phyloP scores from a whole-genome alignment of 2,113 vertebrate species.

The Saguinus midas region DNA sequence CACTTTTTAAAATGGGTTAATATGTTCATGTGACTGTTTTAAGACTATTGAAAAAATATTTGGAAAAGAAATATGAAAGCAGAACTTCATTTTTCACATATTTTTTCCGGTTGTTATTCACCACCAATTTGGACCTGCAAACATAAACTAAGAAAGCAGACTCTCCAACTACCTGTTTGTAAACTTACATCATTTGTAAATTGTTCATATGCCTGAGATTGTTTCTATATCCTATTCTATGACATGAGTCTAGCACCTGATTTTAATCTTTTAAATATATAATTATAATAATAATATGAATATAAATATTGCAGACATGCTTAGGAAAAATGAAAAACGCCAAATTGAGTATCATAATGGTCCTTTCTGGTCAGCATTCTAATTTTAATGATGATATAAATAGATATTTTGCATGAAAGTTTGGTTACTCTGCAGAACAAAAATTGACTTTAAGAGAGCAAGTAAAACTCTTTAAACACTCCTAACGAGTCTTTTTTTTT shows the following conservation, averaged over 20 bases:
- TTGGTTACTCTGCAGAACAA: not conserved
- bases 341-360: not conserved
- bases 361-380: not conserved
- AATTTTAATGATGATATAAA: not conserved
- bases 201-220: not conserved
- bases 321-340: constrained; percentile 21
- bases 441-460: not conserved
- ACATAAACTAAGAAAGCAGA: not conserved
- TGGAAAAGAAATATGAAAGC: not conserved
- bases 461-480: not conserved
- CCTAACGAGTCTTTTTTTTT: not conserved
- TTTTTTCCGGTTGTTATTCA: not conserved
- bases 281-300: not conserved
- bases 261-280: constrained; percentile 13
- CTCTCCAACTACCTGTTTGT: not conserved
- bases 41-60: not conserved
- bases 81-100: not conserved
- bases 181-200: not conserved
- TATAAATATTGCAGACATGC: not conserved
- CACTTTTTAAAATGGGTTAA: not conserved
- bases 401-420: not conserved
- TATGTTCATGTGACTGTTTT: not conserved
- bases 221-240: not conserved
- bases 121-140: not conserved
- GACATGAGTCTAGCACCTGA: not conserved